Evolutionary conservation across 2,888 invertebrate species (phyloP), one percentile per base, ranked within the genome.

Genomic region (Mimas tiliae): DNA sequence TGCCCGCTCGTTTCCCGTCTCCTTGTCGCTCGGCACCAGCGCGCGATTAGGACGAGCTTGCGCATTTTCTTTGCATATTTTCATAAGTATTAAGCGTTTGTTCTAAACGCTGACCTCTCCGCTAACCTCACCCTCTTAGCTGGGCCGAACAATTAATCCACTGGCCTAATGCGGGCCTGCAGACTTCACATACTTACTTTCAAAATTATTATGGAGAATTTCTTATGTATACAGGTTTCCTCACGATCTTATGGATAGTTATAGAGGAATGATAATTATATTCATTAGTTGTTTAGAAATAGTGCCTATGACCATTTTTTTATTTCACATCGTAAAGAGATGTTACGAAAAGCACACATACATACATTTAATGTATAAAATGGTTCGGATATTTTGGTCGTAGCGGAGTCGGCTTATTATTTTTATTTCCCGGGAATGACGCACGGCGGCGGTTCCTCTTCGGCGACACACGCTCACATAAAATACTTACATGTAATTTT

Each of bases 381-480:
- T 73, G 77, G 79, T 82, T 74, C 77, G 83, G 86, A 83, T 91
- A 91, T 90, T 91, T 91, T 77, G 76, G 88, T 88, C 84, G 79
- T 76, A 81, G 79, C 84, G 79, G 76, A 86, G 82, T 82, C 77
- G 74, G 72, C 74, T 78, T 82, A 82, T 79, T 82, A 82, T 82
- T 79, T 79, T 75, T 78, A 74, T 81, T 82, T 82, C 78, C 80
- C 80, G 84, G 83, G 83, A 84, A 83, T 89, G 91, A 91, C 90
- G 93, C 90, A 92, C 89, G 90, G 86, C 87, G 87, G 86, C 85
- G 85, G 85, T 73, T 76, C 75, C 76, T 78, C 75, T 76, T 75
- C 79, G 85, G 84, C 83, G 85, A 87, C 87, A 84, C 74, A 81
- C 78, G 78, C 80, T 81, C 81, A 77, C 75, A 81, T 77, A 72